Conservation (phyloP, 2,797 vertebrate species). For the Propithecus deckenii region DNA sequence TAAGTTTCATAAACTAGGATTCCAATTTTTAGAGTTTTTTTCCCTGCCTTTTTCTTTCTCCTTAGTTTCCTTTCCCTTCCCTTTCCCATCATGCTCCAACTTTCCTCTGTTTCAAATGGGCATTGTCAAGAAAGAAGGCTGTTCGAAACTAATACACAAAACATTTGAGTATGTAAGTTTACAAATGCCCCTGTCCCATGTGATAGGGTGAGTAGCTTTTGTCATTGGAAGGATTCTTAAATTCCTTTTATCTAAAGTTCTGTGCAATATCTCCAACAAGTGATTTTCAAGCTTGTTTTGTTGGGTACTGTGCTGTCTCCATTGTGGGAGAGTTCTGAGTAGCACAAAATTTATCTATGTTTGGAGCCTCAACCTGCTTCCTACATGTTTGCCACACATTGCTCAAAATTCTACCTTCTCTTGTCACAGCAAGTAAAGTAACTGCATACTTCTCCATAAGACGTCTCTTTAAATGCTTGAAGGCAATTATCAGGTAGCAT, state of each 20-base stretch:
- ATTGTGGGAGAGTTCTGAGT: background rate
- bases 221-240: background rate
- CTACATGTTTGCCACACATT: background rate
- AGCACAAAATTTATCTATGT: background rate
- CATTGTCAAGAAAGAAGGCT: background rate
- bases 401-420: background rate
- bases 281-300: conserved; percentile 3
- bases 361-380: background rate
- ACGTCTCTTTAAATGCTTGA: background rate
- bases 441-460: background rate
- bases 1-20: background rate
- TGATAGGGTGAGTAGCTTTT: background rate
- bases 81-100: background rate
- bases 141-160: background rate
- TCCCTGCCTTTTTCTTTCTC: background rate
- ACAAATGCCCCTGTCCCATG: background rate
- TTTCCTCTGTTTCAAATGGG: background rate
- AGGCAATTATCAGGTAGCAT: background rate
- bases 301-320: background rate
- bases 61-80: background rate
- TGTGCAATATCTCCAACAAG: background rate
- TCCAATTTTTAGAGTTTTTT: background rate
- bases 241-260: background rate
- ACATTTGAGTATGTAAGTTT: background rate
- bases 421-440: background rate